Conservation (phyloP, 2,888 invertebrate genomes). For the Pseudococcus longispinus region DNA sequence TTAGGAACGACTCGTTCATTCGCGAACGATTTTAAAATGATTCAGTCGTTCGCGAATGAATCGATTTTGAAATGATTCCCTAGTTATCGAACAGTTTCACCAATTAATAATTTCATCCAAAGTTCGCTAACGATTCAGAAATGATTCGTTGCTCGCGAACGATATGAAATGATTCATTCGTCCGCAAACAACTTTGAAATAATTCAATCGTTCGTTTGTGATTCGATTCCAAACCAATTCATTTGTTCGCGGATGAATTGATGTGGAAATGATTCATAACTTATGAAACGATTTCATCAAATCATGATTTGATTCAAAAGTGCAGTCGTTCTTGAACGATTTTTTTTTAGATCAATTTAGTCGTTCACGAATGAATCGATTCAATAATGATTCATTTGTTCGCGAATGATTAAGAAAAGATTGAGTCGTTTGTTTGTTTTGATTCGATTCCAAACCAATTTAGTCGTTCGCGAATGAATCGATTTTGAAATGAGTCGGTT, state of each 20-base stretch:
- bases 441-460: not conserved
- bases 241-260: too few relatives aligned
- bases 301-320: not conserved
- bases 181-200: not conserved
- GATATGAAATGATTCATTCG: not conserved
- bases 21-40: too few relatives aligned
- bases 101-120: too few relatives aligned
- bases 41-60: not conserved
- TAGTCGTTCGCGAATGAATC: not conserved
- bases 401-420: not conserved
- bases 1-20: not conserved
- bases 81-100: too few relatives aligned
- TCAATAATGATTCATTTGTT: not conserved
- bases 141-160: not conserved
- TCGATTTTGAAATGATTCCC: not conserved
- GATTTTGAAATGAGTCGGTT: not conserved
- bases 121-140: too few relatives aligned
- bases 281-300: too few relatives aligned
- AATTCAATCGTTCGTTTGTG: not conserved
- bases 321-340: too few relatives aligned
- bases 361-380: not conserved
- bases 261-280: too few relatives aligned
- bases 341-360: too few relatives aligned
- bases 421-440: too few relatives aligned
- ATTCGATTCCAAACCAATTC: not conserved